A percentile compares a stretch with the other conserved stretches of the same genome.
phyloP scores from a whole-genome alignment of 2,888 invertebrate genomes.

The Andrena camellia region DNA sequence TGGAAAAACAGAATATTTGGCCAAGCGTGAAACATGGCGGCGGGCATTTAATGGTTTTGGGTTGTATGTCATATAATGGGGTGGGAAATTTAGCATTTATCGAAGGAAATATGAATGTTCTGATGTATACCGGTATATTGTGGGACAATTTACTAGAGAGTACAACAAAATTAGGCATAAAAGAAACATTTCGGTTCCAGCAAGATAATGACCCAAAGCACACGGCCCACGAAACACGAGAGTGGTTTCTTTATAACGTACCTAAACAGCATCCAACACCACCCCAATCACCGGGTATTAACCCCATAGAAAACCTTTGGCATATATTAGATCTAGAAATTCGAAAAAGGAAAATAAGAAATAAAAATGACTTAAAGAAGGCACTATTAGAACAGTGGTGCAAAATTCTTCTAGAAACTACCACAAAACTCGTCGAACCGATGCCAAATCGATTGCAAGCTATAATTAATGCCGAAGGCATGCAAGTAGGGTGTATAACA shows the following conservation, averaged over 20 bases:
- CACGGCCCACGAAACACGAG: background rate
- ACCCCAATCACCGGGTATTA: constrained; percentile 10
- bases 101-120: no score
- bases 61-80: no score
- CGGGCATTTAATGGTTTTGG: no score
- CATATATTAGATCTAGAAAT: constrained; percentile 10
- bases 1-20: no score
- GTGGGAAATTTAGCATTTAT: no score
- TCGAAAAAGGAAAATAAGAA: constrained; percentile 9
- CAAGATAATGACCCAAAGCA: background rate
- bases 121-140: background rate
- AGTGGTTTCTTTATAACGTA: constrained; percentile 12
- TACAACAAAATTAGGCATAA: background rate
- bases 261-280: constrained; percentile 11
- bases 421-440: constrained; percentile 3
- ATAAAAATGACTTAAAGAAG: constrained; percentile 8
- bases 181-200: background rate
- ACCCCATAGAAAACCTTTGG: constrained; percentile 15
- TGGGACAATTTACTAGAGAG: background rate
- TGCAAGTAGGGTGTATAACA: no score
- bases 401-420: background rate
- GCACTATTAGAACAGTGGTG: background rate
- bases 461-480: constrained; percentile 7
- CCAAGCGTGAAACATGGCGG: no score
- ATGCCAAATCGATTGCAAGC: constrained; percentile 17